Percentiles rank a stretch among this genome's conserved stretches.
phyloP scores from a whole-genome alignment of 1,140 invertebrate genomes.

The Achroia grisella region DNA sequence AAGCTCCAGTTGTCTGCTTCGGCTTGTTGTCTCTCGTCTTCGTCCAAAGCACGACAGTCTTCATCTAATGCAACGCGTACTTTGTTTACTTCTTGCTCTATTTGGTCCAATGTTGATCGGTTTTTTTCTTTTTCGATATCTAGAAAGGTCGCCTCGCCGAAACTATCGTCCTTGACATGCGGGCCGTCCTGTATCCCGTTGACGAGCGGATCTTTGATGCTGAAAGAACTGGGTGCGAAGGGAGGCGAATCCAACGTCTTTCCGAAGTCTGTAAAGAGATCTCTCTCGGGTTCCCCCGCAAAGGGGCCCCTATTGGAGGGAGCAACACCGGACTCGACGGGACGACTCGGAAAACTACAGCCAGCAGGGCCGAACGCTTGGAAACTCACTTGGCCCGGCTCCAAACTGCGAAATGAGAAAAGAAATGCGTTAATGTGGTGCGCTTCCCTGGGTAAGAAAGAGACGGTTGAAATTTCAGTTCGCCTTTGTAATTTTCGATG shows the following conservation, averaged over 20 bases:
- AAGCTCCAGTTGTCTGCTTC: constrained; percentile 69
- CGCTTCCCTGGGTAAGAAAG: constrained; percentile 51
- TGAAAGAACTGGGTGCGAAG: constrained; percentile 28
- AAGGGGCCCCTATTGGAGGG: constrained; percentile 30
- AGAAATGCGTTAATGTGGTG: constrained; percentile 64
- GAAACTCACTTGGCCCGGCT: constrained; percentile 71
- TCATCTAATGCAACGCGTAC: constrained; percentile 68
- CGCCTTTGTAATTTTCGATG: constrained; percentile 57
- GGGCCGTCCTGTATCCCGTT: constrained; percentile 27
- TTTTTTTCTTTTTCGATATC: constrained; percentile 50
- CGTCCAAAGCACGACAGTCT: constrained; percentile 62
- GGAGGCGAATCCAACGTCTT: constrained; percentile 39
- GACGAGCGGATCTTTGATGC: constrained; percentile 20
- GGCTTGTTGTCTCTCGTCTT: constrained; percentile 57
- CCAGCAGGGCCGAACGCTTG: constrained; percentile 58
- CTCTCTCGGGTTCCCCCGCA: constrained; percentile 41
- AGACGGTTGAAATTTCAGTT: constrained; percentile 50
- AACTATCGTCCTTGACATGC: constrained; percentile 44
- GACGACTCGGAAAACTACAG: constrained; percentile 68
- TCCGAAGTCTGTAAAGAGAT: constrained; percentile 39
- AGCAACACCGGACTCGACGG: constrained; percentile 64
- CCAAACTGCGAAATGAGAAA: constrained; percentile 74
- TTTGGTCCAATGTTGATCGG: constrained; percentile 60
- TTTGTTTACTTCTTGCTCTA: constrained; percentile 69
- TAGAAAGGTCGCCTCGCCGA: constrained; percentile 61